Conservation (phyloP, 2,888 invertebrate species). For the Pogonocherus hispidulus region DNA sequence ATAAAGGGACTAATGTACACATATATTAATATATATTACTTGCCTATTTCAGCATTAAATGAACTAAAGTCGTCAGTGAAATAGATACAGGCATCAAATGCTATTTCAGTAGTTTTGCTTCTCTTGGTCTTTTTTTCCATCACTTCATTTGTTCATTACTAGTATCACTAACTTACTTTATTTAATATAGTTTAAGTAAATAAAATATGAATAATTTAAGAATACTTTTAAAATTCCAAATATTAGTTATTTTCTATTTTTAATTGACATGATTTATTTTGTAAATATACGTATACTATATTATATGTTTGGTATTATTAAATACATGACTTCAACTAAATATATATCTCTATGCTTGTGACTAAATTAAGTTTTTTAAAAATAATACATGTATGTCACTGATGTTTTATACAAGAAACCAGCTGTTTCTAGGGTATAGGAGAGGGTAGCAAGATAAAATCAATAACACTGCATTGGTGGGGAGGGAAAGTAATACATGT, state of each 20-base stretch:
- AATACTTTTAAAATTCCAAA: neutral
- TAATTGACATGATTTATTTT: neutral
- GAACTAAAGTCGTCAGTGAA: constrained; percentile 78
- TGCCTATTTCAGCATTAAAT: constrained; percentile 71
- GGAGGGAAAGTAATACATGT: constrained; percentile 11
- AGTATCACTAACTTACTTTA: constrained; percentile 1
- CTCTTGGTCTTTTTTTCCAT: constrained; percentile 49
- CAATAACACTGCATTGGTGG: constrained; percentile 27
- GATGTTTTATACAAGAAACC: constrained; percentile 22
- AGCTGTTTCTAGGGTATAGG: constrained; percentile 28
- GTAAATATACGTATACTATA: neutral
- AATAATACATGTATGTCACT: neutral
- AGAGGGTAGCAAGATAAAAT: constrained; percentile 27
- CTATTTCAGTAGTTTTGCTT: constrained; percentile 71
- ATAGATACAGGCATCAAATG: constrained; percentile 80
- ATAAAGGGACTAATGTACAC: no score
- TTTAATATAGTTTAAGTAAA: neutral
- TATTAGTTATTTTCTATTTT: no score
- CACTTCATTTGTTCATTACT: constrained; percentile 20
- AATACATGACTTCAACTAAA: neutral
- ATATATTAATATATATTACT: constrained; percentile 57
- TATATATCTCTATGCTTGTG: no score
- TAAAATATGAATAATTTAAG: neutral
- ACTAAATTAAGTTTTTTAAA: neutral
- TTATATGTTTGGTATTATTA: neutral